Base-by-base conservation (phyloP, 1,140 invertebrate species). In the Eriocheir sinensis region DNA sequence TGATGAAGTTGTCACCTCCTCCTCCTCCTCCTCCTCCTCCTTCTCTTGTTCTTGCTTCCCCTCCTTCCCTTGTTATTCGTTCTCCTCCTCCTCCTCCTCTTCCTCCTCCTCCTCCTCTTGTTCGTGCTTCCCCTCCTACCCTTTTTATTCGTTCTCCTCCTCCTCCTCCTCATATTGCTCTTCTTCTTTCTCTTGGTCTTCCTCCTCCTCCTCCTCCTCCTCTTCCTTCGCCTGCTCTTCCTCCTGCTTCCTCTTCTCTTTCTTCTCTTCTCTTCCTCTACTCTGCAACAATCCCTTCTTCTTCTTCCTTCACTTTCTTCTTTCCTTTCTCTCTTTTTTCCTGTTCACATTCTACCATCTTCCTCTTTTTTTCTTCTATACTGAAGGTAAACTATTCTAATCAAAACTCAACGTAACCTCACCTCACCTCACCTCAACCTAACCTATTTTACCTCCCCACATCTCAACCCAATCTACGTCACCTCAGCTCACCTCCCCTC, bases 81-180 rank as follows among this genome's bases (percentile, higher is more conserved):
- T 72, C 27, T 72, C n/a, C 60, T n/a, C 27, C 60, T 72, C 21
- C 60, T n/a, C n/a, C n/a, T 72, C n/a, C 60, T 72, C 88, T n/a
- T 72, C 60, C 85, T 88, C 85, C 85, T 48, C 36, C 36, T 88
- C 36, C 30, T 34, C 85, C 85, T 48, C 30, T 12, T 21, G 21
- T 21, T 72, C 27, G 6, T 4, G n/a, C n/a, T 72, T 72, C 60
- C n/a, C n/a, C n/a, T n/a, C n/a, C n/a, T n/a, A 72, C n/a, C 60
- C 60, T 72, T 72, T 72, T 72, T 21, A 48, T 72, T 72, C n/a
- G 6, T 72, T 72, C 27, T 72, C n/a, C 60, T n/a, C 27, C 60
- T 72, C 21, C 60, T n/a, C n/a, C n/a, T 72, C n/a, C 60, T 72
- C 88, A 89, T 15, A 21, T 79, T 80, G n/a, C 40, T 79, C 48